Base-by-base conservation (phyloP, 1,140 invertebrate genomes). In the Neocloeon triangulifer region DNA sequence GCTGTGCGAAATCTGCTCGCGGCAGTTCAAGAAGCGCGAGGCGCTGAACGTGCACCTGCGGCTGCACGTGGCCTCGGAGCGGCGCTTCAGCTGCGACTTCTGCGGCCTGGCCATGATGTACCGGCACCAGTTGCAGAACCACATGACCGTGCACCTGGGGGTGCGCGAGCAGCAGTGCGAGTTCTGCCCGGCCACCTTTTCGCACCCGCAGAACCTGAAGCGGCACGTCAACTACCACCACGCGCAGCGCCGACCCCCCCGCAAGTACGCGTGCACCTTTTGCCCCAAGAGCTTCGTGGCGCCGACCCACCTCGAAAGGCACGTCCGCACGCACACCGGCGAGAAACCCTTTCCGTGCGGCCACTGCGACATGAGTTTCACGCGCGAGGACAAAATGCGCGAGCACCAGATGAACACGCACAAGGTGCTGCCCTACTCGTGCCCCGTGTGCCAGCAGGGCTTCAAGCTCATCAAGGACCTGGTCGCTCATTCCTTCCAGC, bases 241-340 rank as follows among this genome's bases (percentile, higher is more conserved):
- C 43, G 54, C 73, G 3, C 55, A 73, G 0, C 53, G 73, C 4
- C 70, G 81, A 41, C 73, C 73, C 1, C 50, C 84, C 33, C 69
- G 69, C 36, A 73, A 79, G 38, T 79, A 94, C 55, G 64, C 92
- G 33, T 94, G 86, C 51, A 62, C 72, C 1, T 70, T 91, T 34
- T 94, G 88, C 45, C 75, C 84, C 37, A 88, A 88, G 47, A 68
- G 72, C 9, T 73, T 89, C 37, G 85, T 81, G n/a, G n/a, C n/a
- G n/a, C n/a, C n/a, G n/a, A n/a, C n/a, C n/a, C n/a, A n/a, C n/a
- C n/a, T n/a, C n/a, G n/a, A n/a, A n/a, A n/a, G n/a, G n/a, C n/a
- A n/a, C n/a, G n/a, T n/a, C n/a, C n/a, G n/a, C n/a, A n/a, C n/a
- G n/a, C n/a, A n/a, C n/a, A n/a, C n/a, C n/a, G n/a, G n/a, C n/a